Percentiles rank a stretch among this genome's conserved stretches.
These are phyloP conservation scores for Netelia inedita DNA, from an alignment of 2,888 invertebrate genomes.

Conservation along the genomic window DNA sequence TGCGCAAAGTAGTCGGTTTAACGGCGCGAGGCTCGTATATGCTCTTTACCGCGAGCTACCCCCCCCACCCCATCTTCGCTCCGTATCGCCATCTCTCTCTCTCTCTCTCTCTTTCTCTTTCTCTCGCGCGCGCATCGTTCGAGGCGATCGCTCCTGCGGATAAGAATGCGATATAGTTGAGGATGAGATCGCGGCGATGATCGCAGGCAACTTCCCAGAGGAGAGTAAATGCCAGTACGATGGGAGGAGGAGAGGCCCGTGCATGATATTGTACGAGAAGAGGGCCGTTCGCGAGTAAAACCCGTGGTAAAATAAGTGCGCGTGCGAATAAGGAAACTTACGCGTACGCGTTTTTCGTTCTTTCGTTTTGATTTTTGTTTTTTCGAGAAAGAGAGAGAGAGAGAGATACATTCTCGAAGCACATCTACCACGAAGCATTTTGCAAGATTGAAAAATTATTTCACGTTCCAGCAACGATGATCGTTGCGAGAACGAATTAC, in stretches of 20 bases:
- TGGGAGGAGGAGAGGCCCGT: background rate
- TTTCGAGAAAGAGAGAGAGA: too few species aligned
- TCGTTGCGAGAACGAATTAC: background rate
- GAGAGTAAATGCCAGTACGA: conserved; percentile 15
- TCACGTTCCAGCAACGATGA: background rate
- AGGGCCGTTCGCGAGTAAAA: too few species aligned
- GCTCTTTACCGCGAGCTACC: background rate
- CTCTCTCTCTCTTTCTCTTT: background rate
- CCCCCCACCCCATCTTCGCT: background rate
- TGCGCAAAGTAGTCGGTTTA: conserved; percentile 57
- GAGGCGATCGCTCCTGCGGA: background rate
- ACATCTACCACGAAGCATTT: too few species aligned
- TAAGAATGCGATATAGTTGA: conserved; percentile 14
- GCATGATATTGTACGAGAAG: background rate
- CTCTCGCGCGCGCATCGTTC: background rate
- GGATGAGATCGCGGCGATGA: conserved; percentile 52
- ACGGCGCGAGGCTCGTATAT: conserved; percentile 41
- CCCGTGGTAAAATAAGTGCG: too few species aligned
- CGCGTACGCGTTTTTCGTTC: too few species aligned
- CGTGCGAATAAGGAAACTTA: too few species aligned
- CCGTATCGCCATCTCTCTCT: background rate
- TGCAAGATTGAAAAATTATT: conserved; percentile 32
- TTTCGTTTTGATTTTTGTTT: too few species aligned
- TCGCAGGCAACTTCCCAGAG: conserved; percentile 38
- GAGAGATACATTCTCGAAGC: too few species aligned